Evolutionary conservation across 1,140 invertebrate species (phyloP), one percentile per base, ranked within the genome.

Genomic region (Uloborus diversus): DNA sequence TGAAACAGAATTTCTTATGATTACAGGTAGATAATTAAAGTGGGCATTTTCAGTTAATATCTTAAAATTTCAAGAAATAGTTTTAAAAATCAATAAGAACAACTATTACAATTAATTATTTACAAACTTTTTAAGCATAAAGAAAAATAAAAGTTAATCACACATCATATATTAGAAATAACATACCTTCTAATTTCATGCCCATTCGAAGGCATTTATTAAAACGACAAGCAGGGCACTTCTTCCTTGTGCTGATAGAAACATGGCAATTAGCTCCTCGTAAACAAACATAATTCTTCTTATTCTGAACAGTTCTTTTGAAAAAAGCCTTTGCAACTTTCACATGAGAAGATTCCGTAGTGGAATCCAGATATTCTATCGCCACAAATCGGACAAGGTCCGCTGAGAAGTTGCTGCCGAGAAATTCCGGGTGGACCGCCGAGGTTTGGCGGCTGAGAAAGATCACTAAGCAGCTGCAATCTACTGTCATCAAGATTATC

Each of bases 271-370:
- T 92, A 0, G 94, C 94, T 17, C 95, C 94, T 56, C 95, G 90
- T 57, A 97, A 89, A 86, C 97, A 99, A 79, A 96, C 93, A 87
- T 98, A 99, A 85, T 96, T 95, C 88, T 98, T 98, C 65, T 96
- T 92, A 86, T 99, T 99, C 88, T 99, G 96, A 4, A 99, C 97
- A 51, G 96, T 99, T 80, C 97, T 90, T 87, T 99, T 98, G 88
- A 99, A 99, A 87, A 99, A 99, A n/a, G 3, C 97, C 97, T 89
- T 99, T 99, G 83, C 90, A 99, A 13, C 94, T 96, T 86, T 99
- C 96, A 88, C 96, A 99, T 13, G 95, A 96, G 87, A 97, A 98
- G 83, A 98, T 98, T 13, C 95, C 95, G 85, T 97, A 97, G 86
- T 97, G 95, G 86, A 96, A 96, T 13, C 96, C 96, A 81, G 94